These are phyloP conservation scores for Ooceraea biroi DNA, from an alignment of 1,140 invertebrate genomes.

Conservation along the genomic window DNA sequence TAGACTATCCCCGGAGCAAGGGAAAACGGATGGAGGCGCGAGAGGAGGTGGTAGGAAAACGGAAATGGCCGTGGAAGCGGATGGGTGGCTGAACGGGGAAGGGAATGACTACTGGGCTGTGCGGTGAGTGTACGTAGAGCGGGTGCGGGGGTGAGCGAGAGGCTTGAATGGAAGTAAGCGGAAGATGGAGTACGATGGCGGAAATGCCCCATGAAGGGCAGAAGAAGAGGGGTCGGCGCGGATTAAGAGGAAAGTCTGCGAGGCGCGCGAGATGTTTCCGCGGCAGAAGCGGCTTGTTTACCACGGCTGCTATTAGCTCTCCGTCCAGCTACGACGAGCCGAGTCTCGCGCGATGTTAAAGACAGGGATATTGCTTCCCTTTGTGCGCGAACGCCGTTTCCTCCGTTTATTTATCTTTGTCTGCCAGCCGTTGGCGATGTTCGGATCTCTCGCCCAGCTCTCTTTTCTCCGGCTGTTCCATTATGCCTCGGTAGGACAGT, in stretches of 20 bases:
- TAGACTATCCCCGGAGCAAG: conserved; percentile 17
- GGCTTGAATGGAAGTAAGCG: conserved; percentile 50
- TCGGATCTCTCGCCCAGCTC: conserved; percentile 46
- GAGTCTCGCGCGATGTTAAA: conserved; percentile 63
- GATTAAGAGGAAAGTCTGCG: conserved; percentile 71
- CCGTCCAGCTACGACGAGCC: conserved; percentile 52
- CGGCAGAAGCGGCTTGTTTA: conserved; percentile 80
- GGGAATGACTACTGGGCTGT: too few species aligned
- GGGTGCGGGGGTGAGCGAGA: conserved; percentile 12
- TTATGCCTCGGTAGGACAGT: conserved; percentile 72
- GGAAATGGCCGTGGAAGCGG: conserved; percentile 58
- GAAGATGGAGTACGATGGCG: conserved; percentile 43
- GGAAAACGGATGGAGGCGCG: conserved; percentile 31
- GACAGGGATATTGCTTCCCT: conserved; percentile 81
- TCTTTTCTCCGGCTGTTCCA: conserved; percentile 55
- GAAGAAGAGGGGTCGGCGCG: conserved; percentile 6
- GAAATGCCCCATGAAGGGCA: conserved; percentile 42
- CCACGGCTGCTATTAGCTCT: conserved; percentile 78
- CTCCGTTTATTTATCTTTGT: conserved; percentile 83
- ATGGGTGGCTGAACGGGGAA: not conserved
- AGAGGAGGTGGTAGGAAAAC: conserved; percentile 50
- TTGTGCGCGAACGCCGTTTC: conserved; percentile 78
- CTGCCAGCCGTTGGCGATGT: conserved; percentile 64
- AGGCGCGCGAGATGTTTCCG: conserved; percentile 72
- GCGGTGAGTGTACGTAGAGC: not conserved